Evolutionary conservation across 2,113 vertebrate genomes (phyloP).

Genomic region (Brachirus orientalis): DNA sequence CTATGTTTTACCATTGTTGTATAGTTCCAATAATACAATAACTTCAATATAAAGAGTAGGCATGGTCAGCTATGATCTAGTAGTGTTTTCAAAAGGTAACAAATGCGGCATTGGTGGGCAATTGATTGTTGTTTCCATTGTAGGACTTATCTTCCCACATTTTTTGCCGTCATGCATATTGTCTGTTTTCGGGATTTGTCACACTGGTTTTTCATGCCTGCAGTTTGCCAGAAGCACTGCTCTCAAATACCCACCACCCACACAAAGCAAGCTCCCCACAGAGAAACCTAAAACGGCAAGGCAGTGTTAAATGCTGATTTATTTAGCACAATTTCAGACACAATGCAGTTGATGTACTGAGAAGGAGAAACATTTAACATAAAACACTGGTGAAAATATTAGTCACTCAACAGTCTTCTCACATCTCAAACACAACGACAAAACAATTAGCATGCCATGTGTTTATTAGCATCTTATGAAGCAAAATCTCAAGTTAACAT

Average conservation of each 20-base stretch:
- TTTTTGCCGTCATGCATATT: background rate
- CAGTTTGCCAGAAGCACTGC: conserved; percentile 1
- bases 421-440: background rate
- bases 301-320: background rate
- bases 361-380: background rate
- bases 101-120: background rate
- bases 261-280: conserved; percentile 27
- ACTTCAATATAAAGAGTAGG: background rate
- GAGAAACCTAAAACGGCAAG: conserved; percentile 15
- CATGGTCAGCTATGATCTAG: background rate
- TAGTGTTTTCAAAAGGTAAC: background rate
- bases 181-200: conserved; percentile 31
- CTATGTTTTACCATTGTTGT: background rate
- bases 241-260: conserved; percentile 33
- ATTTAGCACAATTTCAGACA: background rate
- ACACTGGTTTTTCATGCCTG: conserved; percentile 15
- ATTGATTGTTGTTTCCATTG: conserved; percentile 6
- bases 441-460: conserved; percentile 8
- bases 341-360: background rate
- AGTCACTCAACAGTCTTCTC: background rate
- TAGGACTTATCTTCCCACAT: background rate
- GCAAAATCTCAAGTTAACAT: background rate
- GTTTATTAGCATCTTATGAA: conserved; percentile 1
- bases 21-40: background rate
- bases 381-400: background rate